Evolutionary conservation across 2,888 invertebrate species (phyloP), one percentile per base, ranked within the genome.

Genomic region (Chromoteleia sp.): DNA sequence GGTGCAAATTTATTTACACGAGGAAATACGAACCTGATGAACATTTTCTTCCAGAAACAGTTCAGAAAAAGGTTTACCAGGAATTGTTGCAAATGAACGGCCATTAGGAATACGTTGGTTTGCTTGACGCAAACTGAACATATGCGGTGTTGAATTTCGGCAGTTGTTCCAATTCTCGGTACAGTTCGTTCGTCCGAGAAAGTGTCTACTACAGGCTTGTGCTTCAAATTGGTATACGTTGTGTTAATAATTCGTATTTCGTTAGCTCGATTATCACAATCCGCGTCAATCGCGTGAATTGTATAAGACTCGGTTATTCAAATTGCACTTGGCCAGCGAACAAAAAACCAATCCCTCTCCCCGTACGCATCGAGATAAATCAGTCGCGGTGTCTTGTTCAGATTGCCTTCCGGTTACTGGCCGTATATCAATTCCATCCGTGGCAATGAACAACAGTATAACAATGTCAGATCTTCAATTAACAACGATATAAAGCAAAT

Each of bases 341-440:
- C 39, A 54, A 70, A 71, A 77, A 67, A 58, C 17, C 41, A 78
- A 63, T 33, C 10, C 33, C n/a, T 21, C 58, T 29, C n/a, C 39
- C 21, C 17, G 15, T 45, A 19, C 50, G 36, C 30, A 36, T 25
- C 29, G 58, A 33, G 54, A 76, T 76, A 61, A 76, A 68, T 68
- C 61, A 61, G 36, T 41, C 19, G 59, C 30, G n/a, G 43, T 33
- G 82, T 76, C 33, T 76, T 52, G 41, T 36, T 67, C 14, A 54
- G 68, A 76, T 83, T 85, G 86, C 77, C 83, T 59, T 77, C 10
- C 33, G 19, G n/a, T 61, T 43, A 39, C 39, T 77, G 59, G 61
- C 54, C 68, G n/a, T 85, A 85, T 87, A 88, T 90, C 89, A 91
- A 90, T 90, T 91, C 90, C 90, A 89, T 90, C 86, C 87, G 87